phyloP scores from a whole-genome alignment of 2,888 invertebrate genomes.

The Ramazzottius varieornatus region DNA sequence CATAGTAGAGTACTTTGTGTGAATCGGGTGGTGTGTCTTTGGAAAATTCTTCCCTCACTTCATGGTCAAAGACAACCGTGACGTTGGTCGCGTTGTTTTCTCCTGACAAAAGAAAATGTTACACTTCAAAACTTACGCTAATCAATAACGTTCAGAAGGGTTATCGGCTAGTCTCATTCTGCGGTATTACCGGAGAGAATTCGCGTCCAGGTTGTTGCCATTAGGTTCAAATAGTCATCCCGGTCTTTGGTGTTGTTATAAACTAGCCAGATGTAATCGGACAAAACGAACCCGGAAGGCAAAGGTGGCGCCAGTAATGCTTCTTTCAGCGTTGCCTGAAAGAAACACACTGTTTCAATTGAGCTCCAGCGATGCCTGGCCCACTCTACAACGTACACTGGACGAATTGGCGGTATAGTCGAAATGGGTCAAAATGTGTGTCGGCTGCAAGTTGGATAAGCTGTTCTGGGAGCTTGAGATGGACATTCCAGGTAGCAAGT shows the following conservation, averaged over 20 bases:
- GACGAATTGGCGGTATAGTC: no score
- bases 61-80: background rate
- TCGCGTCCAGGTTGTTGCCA: background rate
- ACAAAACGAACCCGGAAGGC: background rate
- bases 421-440: no score
- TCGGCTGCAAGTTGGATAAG: no score
- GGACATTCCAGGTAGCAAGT: no score
- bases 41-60: background rate
- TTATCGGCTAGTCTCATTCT: background rate
- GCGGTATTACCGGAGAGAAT: background rate
- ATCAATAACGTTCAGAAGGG: background rate
- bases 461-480: no score
- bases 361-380: no score
- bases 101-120: background rate
- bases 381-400: no score
- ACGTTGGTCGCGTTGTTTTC: background rate
- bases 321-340: no score
- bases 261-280: background rate
- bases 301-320: background rate
- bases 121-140: background rate
- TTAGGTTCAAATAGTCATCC: background rate
- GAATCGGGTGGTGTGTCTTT: background rate
- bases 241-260: background rate
- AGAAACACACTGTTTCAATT: no score
- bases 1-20: background rate